Base-by-base conservation (phyloP, 2,888 invertebrate species). In the Andrena dorsata region DNA sequence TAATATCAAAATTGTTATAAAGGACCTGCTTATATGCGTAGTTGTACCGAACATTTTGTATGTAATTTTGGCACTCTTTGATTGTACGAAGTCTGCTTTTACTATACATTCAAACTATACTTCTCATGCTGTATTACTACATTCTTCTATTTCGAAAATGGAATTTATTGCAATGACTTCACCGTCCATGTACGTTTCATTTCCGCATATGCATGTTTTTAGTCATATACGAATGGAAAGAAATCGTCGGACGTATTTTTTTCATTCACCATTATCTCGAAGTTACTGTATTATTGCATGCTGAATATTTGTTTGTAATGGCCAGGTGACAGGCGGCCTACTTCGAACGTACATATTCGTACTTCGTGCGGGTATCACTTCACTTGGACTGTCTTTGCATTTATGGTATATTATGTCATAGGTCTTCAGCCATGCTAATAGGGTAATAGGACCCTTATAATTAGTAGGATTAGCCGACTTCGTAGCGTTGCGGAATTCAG, bases 1-100 rank as follows among this genome's bases (percentile, higher is more conserved):
- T 60, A 86, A 8, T 72, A 86, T 53, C 35, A 97, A 94, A 58
- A 96, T 91, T 10, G 94, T 91, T 66, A 96, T 94, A 70, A 97
- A 94, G 68, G 96, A 64, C 32, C 84, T 82, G 51, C 76, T 88
- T 65, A 82, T 28, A 3, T 85, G 10, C 7, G 82, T 76, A 26
- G 87, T 70, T 26, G 77, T 76, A 16, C 73, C 66, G 26, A 86
- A 76, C 89, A 88, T 89, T 65, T 81, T 86, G 65, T 51, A 16
- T 49, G 32, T 26, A 26, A 74, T 30, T 76, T 75, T 66, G 71
- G 70, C 65, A 68, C 73, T 41, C 32, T 23, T 61, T 51, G 53
- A 30, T 56, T 51, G 35, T 49, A 2, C 0, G 30, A 71, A 16
- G 53, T 41, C 41, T 71, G 58, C 26, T 41, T 58, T 16, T 23